Evolutionary conservation across 2,113 vertebrate species (phyloP).

Genomic region (Guaruba guarouba): DNA sequence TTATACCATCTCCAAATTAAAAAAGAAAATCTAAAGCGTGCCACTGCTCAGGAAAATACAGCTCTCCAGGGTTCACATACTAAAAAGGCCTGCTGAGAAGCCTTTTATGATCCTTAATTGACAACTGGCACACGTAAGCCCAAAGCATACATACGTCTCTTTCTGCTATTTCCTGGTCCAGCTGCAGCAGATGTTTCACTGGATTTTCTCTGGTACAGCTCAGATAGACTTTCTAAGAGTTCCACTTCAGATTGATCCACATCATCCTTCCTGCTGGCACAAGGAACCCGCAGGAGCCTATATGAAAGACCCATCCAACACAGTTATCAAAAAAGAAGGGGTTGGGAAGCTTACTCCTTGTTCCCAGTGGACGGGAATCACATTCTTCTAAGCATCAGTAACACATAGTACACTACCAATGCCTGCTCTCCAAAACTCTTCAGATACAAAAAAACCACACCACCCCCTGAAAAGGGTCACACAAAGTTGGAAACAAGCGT

Average conservation of each 20-base stretch:
- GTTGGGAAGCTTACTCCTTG: neutral
- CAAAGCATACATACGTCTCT: conserved; percentile 74
- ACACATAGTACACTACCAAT: neutral
- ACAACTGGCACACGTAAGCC: neutral
- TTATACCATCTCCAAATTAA: neutral
- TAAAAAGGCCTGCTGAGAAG: neutral
- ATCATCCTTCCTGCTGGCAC: conserved; percentile 55
- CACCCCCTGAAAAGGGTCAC: neutral
- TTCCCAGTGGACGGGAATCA: neutral
- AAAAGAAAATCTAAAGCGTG: neutral
- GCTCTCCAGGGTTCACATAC: neutral
- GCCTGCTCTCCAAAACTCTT: neutral
- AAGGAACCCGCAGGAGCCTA: conserved; percentile 83
- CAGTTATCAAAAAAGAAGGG: neutral
- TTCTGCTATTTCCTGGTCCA: conserved; percentile 74
- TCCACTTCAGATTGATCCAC: conserved; percentile 72
- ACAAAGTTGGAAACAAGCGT: neutral
- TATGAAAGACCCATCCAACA: neutral
- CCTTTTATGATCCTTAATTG: neutral
- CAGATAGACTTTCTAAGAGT: conserved; percentile 77
- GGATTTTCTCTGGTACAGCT: conserved; percentile 83
- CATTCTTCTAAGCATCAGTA: neutral
- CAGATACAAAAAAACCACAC: neutral
- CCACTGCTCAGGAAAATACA: neutral
- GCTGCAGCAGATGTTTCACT: conserved; percentile 48